Percentiles rank a stretch among this genome's conserved stretches.
phyloP scores from a whole-genome alignment of 2,888 invertebrate species.

The Drosophila mulleri region DNA sequence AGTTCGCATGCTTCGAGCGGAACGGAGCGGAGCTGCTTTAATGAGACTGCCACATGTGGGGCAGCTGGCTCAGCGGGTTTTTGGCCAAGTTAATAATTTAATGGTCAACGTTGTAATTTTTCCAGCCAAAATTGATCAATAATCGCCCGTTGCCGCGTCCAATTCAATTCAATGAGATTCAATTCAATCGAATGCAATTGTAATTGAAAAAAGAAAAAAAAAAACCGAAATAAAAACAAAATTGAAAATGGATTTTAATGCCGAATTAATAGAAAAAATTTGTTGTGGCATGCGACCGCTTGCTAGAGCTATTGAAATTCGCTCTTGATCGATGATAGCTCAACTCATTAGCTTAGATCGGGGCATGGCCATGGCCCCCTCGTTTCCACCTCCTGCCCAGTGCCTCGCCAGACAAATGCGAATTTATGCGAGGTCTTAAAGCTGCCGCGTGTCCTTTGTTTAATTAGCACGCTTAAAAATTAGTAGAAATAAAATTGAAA shows the following conservation, averaged over 20 bases:
- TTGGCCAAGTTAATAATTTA: conserved; percentile 76
- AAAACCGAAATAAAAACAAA: conserved; percentile 22
- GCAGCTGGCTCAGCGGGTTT: conserved; percentile 65
- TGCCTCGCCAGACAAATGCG: conserved; percentile 50
- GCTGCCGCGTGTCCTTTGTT: conserved; percentile 69
- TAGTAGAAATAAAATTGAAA: conserved; percentile 39
- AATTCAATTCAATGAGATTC: conserved; percentile 60
- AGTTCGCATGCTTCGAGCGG: neutral
- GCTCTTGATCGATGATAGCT: conserved; percentile 44
- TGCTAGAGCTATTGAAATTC: conserved; percentile 41
- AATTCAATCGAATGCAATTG: conserved; percentile 64
- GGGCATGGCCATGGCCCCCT: conserved; percentile 36
- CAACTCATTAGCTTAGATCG: conserved; percentile 25
- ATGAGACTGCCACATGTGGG: conserved; percentile 61
- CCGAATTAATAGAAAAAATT: conserved; percentile 67
- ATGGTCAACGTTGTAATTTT: conserved; percentile 75
- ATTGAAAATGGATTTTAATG: conserved; percentile 64
- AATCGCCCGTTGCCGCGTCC: conserved; percentile 51
- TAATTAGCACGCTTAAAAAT: conserved; percentile 76
- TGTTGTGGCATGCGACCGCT: conserved; percentile 62
- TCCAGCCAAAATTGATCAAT: conserved; percentile 64
- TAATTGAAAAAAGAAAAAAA: conserved; percentile 56
- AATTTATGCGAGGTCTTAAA: conserved; percentile 67
- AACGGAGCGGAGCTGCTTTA: conserved; percentile 48
- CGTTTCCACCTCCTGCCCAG: neutral